phyloP scores from a whole-genome alignment of 2,113 vertebrate species.

The Dipodomys ordii region DNA sequence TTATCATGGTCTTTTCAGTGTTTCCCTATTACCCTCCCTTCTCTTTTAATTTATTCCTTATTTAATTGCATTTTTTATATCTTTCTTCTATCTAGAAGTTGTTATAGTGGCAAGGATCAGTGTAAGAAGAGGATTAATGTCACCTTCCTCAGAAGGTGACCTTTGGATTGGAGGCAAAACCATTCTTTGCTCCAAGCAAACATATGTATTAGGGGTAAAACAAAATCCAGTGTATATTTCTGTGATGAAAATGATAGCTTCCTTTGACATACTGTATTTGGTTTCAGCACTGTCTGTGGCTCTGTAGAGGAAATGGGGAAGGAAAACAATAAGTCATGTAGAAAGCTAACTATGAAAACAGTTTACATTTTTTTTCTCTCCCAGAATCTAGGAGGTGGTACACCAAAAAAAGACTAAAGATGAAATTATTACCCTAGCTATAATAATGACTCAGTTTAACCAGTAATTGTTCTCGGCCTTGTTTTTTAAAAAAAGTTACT shows the following conservation, averaged over 20 bases:
- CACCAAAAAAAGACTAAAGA: not conserved
- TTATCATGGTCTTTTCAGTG: not conserved
- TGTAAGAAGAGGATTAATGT: constrained; percentile 7
- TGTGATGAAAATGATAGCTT: constrained; percentile 15
- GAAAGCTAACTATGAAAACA: not conserved
- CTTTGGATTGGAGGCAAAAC: constrained; percentile 16
- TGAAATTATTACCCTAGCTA: not conserved
- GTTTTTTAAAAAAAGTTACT: constrained; percentile 25
- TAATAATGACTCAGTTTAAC: not conserved
- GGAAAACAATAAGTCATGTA: constrained; percentile 7
- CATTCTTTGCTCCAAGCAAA: not conserved
- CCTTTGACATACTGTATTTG: not conserved
- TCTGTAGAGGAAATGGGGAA: constrained; percentile 38
- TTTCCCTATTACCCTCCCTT: not conserved
- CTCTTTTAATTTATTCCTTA: constrained; percentile 41
- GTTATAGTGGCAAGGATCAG: constrained; percentile 8
- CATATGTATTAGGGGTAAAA: not conserved
- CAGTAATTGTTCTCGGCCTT: constrained; percentile 15
- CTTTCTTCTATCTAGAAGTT: not conserved
- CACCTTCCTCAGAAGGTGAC: constrained; percentile 15
- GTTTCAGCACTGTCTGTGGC: not conserved
- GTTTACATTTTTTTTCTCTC: not conserved
- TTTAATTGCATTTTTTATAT: constrained; percentile 47
- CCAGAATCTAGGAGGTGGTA: not conserved
- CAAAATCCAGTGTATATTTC: constrained; percentile 22